Percentiles rank a stretch among this genome's conserved stretches.
These are phyloP conservation scores for Agrypnia vestita DNA, from an alignment of 1,140 invertebrate genomes.

Conservation along the genomic window DNA sequence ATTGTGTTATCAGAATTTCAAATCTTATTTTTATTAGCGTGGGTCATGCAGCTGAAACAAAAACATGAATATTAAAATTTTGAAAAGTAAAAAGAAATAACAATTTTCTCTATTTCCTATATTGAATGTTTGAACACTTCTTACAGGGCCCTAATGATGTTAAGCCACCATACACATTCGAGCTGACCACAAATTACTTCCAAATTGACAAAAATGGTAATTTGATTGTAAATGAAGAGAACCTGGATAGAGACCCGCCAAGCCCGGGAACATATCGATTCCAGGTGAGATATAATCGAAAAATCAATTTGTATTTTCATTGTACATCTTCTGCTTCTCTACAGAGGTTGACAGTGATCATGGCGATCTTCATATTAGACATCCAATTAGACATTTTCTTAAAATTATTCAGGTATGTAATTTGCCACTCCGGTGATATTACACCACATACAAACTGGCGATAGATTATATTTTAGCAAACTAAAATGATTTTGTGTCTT, in stretches of 20 bases:
- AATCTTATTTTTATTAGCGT: not conserved
- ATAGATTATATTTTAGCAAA: no score
- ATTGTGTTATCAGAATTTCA: not conserved
- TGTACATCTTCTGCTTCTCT: no score
- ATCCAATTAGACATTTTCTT: no score
- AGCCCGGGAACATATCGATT: slow-evolving; percentile 88
- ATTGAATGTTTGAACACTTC: not conserved
- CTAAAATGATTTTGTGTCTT: no score
- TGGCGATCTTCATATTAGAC: no score
- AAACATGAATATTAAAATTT: not conserved
- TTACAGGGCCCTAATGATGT: slow-evolving; percentile 69
- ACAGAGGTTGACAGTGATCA: no score
- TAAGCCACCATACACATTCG: slow-evolving; percentile 85
- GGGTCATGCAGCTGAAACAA: not conserved
- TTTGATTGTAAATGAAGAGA: slow-evolving; percentile 86
- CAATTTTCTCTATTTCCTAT: not conserved
- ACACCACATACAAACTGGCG: no score
- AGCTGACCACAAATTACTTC: slow-evolving; percentile 89
- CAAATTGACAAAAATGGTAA: slow-evolving; percentile 82
- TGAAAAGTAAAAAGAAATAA: no score
- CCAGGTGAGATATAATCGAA: slow-evolving; percentile 63
- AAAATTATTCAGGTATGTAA: no score
- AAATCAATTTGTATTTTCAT: no score
- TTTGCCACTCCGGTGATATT: no score
- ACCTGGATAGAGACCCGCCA: slow-evolving; percentile 90